These are phyloP conservation scores for Tachuris rubrigastra DNA, from an alignment of 2,113 vertebrate genomes.

Conservation along the genomic window DNA sequence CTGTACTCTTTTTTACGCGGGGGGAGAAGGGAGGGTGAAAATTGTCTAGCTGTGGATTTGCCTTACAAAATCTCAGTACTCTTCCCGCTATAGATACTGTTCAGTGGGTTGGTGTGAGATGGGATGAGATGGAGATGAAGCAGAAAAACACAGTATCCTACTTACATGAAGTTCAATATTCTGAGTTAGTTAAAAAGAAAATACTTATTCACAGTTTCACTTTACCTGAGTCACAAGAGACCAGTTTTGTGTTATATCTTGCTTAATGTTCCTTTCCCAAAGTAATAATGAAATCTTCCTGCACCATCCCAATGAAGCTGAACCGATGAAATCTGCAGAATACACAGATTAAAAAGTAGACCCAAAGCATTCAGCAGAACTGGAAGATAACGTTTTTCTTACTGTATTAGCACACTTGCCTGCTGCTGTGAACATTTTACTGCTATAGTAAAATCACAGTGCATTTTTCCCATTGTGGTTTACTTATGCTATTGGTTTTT, in stretches of 20 bases:
- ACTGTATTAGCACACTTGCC: background rate
- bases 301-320: background rate
- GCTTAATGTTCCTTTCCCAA: background rate
- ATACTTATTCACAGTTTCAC: background rate
- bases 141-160: background rate
- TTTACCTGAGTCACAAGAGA: background rate
- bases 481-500: background rate
- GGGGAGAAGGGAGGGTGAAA: background rate
- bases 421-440: background rate
- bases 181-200: background rate
- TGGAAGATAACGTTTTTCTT: background rate
- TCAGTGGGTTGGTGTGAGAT: background rate
- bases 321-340: background rate
- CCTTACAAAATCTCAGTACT: background rate
- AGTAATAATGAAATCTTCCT: background rate
- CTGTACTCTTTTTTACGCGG: background rate
- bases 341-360: background rate
- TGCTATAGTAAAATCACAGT: background rate
- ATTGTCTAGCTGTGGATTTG: background rate
- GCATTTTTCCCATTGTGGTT: background rate
- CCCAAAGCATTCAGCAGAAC: background rate
- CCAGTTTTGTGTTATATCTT: background rate
- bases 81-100: background rate
- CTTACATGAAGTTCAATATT: background rate
- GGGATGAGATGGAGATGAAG: background rate